Conservation (phyloP, 2,888 invertebrate genomes). For the Lordiphosa andalusiaca region DNA sequence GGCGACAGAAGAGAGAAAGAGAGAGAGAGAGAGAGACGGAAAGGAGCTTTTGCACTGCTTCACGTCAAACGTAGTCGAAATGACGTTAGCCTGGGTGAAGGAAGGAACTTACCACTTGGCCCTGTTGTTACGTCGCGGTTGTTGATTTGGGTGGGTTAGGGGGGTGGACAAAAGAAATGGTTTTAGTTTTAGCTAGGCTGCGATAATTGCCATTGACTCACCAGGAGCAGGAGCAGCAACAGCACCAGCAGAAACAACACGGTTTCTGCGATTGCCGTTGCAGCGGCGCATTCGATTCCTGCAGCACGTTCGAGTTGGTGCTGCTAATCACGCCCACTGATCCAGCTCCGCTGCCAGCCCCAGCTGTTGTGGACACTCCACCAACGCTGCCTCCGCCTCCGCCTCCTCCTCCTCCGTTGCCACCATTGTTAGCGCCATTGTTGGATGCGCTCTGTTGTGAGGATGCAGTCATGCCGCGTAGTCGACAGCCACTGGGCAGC, state of each 20-base stretch:
- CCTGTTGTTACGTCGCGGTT: conserved; percentile 64
- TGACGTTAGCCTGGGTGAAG: conserved; percentile 18
- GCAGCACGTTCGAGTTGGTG: conserved; percentile 70
- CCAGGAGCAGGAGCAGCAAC: conserved; percentile 87
- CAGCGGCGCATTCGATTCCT: conserved; percentile 76
- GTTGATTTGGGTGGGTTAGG: conserved; percentile 21
- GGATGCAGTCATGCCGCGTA: conserved; percentile 80
- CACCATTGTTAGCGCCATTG: conserved; percentile 53
- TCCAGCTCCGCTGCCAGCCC: conserved; percentile 43
- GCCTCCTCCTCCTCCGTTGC: conserved; percentile 74
- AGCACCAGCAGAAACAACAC: conserved; percentile 86
- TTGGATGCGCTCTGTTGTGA: conserved; percentile 74
- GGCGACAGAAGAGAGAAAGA: conserved; percentile 10
- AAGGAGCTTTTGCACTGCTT: conserved; percentile 34
- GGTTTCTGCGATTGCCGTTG: conserved; percentile 82
- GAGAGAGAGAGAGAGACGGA: conserved; percentile 26
- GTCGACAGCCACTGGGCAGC: conserved; percentile 80
- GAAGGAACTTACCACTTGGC: conserved; percentile 79
- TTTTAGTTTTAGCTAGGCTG: conserved; percentile 19
- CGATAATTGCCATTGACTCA: conserved; percentile 75
- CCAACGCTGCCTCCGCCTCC: conserved; percentile 65
- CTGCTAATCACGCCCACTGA: conserved; percentile 12
- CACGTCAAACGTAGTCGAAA: conserved; percentile 15
- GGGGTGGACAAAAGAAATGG: conserved; percentile 33
- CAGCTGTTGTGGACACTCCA: conserved; percentile 63